Evolutionary conservation across 2,113 vertebrate genomes (phyloP), one percentile per base, ranked within the genome.

Genomic region (Myocastor coypus): DNA sequence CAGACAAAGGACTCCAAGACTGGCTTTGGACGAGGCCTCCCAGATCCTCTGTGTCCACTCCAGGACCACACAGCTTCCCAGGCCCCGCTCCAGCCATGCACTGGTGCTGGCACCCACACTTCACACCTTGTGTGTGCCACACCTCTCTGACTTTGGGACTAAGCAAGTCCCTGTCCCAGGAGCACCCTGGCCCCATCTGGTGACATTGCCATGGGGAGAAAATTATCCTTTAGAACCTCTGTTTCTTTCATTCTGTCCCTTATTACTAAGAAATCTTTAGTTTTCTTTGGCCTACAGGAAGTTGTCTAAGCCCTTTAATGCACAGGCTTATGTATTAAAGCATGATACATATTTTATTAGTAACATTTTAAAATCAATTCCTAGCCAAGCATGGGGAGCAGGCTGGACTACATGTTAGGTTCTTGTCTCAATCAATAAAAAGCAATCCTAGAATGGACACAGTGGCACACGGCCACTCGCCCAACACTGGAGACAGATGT

Each of bases 361-460:
- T n/a, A 78, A 50, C 80, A 2, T 85, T 94, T 94, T 46, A 42
- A 90, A 88, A 81, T 91, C 24, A 87, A 73, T 81, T 84, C 6
- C 26, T 71, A 42, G 71, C 20, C 69, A 40, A 22, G 34, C n/a
- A 71, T 19, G 34, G 17, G n/a, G n/a, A n/a, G n/a, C 22, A 73
- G 37, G 37, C n/a, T 40, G 71, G 37, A 12, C 20, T 73, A 73
- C 22, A 73, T 42, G 22, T 22, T 3, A 22, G 40, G 71, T 26
- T 37, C 37, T 37, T 42, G 71, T 42, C 9, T 40, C 10, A 40
- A 4, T 34, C 6, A n/a, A 37, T 34, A 40, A 86, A 87, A 78
- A 86, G 20, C 78, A 78, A 73, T 84, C 11, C 24, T 78, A 66
- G 37, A 46, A 37, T 42, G 22, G 20, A 46, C 73, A 77, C 26